Evolutionary conservation across 1,140 invertebrate species (phyloP), one percentile per base, ranked within the genome.

Genomic region (Dendrolimus punctatus): DNA sequence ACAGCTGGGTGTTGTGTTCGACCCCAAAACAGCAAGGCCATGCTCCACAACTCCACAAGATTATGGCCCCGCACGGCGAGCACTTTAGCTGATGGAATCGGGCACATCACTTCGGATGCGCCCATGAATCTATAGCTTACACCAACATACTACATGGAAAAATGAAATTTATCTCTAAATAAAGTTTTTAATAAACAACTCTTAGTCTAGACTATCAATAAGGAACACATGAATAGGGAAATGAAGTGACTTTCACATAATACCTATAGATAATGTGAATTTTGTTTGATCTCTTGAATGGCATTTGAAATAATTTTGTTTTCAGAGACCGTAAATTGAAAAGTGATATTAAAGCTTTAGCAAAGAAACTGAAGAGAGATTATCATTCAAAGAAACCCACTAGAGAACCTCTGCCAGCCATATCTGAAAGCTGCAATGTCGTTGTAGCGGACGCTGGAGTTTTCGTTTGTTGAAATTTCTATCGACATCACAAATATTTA

Each of bases 371-470:
- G 37, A 68, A 78, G 50, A 70, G 66, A 51, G 68, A 79, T 45
- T 65, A 63, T 36, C 66, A 68, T 38, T 62, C 66, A 36, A 68
- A 62, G 48, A 72, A 70, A 53, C 49, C 58, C 1, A 43, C 52
- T 2, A 55, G 44, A 5, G 73, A 66, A 51, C 52, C 58, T n/a
- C 49, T 54, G 2, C 46, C 63, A 55, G 66, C 68, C 39, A 50
- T 46, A 5, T 63, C 68, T 4, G 63, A 83, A 51, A 83, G 70
- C 50, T 83, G 80, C 45, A 83, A 80, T 55, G 65, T 83, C 39
- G 57, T 83, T 46, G 71, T 76, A 5, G 68, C 65, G 47, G 59
- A 72, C 8, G 76, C 79, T 44, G 79, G 76, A 37, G 64, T 82
- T 42, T 80, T 68, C 57, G 74, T 76, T 43, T 72, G 75, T 46